Percentiles rank a stretch among this genome's conserved stretches.
phyloP scores from a whole-genome alignment of 30 jellyfish, hydroid and myxozoan species.

The Aurelia sp. region DNA sequence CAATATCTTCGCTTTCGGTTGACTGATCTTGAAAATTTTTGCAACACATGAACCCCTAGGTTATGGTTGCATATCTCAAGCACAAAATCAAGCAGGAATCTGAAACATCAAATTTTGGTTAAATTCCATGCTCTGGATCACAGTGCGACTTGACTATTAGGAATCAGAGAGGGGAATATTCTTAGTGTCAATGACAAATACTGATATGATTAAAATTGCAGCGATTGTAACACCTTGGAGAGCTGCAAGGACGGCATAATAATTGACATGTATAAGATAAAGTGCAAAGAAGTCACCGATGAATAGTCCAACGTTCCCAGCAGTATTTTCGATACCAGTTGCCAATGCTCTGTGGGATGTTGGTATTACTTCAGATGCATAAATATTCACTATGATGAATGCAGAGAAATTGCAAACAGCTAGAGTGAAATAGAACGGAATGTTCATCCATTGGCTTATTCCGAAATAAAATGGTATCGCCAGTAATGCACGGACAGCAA shows the following conservation, averaged over 20 bases:
- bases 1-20: too few relatives aligned
- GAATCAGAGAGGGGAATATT: background rate
- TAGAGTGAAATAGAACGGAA: background rate
- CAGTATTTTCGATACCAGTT: background rate
- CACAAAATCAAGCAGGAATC: too few relatives aligned
- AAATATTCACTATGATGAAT: background rate
- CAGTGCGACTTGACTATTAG: too few relatives aligned
- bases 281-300: background rate
- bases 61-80: too few relatives aligned
- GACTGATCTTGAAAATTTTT: too few relatives aligned
- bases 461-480: background rate
- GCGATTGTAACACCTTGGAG: background rate
- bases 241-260: background rate
- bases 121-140: too few relatives aligned
- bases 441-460: background rate
- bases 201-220: background rate
- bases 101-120: too few relatives aligned
- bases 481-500: background rate
- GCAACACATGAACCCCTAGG: too few relatives aligned
- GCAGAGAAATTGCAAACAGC: background rate
- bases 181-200: background rate
- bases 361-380: background rate
- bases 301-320: background rate
- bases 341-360: background rate
- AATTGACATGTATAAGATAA: background rate